These are phyloP conservation scores for Cryptomyrus ogoouensis DNA, from an alignment of 2,113 vertebrate genomes.

Conservation along the genomic window DNA sequence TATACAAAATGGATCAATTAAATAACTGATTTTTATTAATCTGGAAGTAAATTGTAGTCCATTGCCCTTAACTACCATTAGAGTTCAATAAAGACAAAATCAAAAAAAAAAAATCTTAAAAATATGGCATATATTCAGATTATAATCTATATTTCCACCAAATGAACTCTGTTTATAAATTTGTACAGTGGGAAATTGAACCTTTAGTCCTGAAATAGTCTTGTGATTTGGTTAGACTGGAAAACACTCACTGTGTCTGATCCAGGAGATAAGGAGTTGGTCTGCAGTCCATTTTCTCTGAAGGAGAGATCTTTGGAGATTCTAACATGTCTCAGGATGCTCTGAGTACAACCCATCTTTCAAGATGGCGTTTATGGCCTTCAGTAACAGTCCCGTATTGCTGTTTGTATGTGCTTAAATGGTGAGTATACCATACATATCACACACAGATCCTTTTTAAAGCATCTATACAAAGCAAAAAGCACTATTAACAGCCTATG, in stretches of 20 bases:
- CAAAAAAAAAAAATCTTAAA: background rate
- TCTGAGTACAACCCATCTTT: conserved; percentile 13
- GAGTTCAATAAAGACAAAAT: background rate
- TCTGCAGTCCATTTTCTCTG: background rate
- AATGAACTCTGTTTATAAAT: background rate
- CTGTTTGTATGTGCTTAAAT: background rate
- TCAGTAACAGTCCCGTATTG: background rate
- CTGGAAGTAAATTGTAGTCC: background rate
- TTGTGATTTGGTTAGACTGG: background rate
- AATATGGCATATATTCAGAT: background rate
- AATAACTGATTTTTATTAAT: background rate
- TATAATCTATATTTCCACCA: background rate
- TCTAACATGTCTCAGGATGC: background rate
- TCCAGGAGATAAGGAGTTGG: background rate
- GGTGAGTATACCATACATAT: background rate
- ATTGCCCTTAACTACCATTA: background rate
- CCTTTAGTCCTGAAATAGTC: background rate
- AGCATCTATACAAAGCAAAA: background rate
- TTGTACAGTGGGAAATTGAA: background rate
- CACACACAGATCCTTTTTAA: background rate
- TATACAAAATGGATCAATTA: background rate
- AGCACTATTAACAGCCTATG: background rate
- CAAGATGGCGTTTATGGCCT: background rate
- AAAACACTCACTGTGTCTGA: background rate
- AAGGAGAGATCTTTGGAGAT: background rate